Conservation (phyloP, 2,888 invertebrate species). For the Ellobium chinense region DNA sequence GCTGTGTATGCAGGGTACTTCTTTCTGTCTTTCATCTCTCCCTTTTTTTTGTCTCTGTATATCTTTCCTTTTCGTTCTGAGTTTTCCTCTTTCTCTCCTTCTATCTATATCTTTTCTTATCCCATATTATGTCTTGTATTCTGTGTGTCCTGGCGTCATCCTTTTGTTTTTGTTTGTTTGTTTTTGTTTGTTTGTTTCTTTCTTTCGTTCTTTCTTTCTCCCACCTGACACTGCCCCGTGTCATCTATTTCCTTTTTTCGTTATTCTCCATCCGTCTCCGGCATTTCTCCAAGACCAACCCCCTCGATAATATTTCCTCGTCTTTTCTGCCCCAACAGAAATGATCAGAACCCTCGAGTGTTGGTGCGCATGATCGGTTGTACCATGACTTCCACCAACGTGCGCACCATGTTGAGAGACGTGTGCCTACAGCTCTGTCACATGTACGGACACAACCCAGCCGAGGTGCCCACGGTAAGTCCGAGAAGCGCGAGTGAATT, state of each 20-base stretch:
- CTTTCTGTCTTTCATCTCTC: background rate
- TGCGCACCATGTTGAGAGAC: conserved; percentile 72
- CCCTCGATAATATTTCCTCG: too few relatives aligned
- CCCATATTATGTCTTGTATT: too few relatives aligned
- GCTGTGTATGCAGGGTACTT: too few relatives aligned
- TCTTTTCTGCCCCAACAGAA: conserved; percentile 33
- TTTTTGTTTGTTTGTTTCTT: too few relatives aligned
- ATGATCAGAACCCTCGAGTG: conserved; percentile 49
- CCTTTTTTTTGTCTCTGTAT: background rate
- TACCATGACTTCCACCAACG: conserved; percentile 69
- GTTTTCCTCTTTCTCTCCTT: background rate
- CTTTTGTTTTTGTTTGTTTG: too few relatives aligned
- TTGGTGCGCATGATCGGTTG: conserved; percentile 70
- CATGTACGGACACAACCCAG: conserved; percentile 83
- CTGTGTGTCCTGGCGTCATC: too few relatives aligned
- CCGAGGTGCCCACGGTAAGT: conserved; percentile 78
- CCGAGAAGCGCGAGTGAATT: too few relatives aligned
- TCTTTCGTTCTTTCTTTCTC: too few relatives aligned
- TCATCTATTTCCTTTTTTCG: background rate
- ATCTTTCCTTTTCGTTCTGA: conserved; percentile 22
- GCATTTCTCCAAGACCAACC: too few relatives aligned
- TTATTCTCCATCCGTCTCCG: background rate
- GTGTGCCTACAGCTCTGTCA: conserved; percentile 83
- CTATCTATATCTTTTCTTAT: background rate
- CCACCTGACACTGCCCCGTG: too few relatives aligned